A percentile compares a stretch with the other conserved stretches of the same genome.
These are phyloP conservation scores for Anhinga anhinga DNA, from an alignment of 2,113 vertebrate species.

Conservation along the genomic window DNA sequence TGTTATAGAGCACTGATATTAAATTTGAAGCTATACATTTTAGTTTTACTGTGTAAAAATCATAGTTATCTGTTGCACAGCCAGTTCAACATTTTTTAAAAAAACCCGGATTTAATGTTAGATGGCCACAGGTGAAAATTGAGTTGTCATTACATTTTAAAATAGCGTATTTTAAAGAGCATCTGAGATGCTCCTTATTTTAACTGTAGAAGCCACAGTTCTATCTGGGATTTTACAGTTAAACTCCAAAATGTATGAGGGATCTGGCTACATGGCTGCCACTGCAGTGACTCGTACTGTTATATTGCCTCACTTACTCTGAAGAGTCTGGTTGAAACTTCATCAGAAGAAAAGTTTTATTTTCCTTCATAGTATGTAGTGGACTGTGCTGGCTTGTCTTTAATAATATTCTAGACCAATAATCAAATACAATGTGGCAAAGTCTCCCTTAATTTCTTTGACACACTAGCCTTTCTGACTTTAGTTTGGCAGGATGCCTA, in stretches of 20 bases:
- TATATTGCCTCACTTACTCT: neutral
- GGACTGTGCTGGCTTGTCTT: neutral
- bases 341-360: neutral
- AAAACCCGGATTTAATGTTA: neutral
- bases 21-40: neutral
- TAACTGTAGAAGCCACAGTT: neutral
- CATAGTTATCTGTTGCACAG: neutral
- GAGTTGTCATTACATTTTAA: neutral
- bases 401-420: neutral
- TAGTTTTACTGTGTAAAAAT: neutral
- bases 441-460: neutral
- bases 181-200: neutral
- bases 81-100: neutral
- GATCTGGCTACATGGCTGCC: neutral
- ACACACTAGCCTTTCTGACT: neutral
- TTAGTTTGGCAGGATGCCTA: neutral
- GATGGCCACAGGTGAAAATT: neutral
- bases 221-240: neutral
- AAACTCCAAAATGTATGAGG: neutral
- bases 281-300: neutral
- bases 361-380: neutral
- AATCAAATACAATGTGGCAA: neutral
- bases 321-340: neutral
- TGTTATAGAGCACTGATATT: neutral
- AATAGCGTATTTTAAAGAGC: neutral